Percentiles rank a stretch among this genome's conserved stretches.
These are phyloP conservation scores for Drosophila subsilvestris DNA, from an alignment of 2,888 invertebrate genomes.

Conservation along the genomic window DNA sequence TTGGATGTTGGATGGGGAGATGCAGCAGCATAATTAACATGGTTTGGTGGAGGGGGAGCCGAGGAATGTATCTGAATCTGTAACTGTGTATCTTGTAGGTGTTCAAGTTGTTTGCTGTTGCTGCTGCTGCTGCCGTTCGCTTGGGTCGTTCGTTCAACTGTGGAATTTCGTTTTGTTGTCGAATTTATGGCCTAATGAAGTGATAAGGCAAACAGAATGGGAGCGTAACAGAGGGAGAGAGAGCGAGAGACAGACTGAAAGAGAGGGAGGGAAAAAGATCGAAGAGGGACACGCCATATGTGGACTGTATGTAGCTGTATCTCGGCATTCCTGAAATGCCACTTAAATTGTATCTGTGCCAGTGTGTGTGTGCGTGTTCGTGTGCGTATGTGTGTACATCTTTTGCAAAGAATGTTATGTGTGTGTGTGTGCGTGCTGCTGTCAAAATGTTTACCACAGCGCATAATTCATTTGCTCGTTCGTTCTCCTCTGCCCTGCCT, in stretches of 20 bases:
- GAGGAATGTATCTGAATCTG: slow-evolving; percentile 65
- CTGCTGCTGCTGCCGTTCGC: slow-evolving; percentile 27
- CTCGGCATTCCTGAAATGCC: slow-evolving; percentile 75
- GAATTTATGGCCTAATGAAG: slow-evolving; percentile 72
- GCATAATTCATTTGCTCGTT: slow-evolving; percentile 70
- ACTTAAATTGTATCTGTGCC: slow-evolving; percentile 39
- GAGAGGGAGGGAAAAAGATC: slow-evolving; percentile 13
- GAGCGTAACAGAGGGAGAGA: slow-evolving; percentile 19
- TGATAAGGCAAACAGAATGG: slow-evolving; percentile 57
- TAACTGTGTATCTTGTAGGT: slow-evolving; percentile 68
- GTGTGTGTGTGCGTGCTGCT: slow-evolving; percentile 57
- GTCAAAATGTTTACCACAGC: slow-evolving; percentile 79
- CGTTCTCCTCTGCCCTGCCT: slow-evolving; percentile 20
- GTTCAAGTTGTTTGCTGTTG: slow-evolving; percentile 51
- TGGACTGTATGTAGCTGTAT: slow-evolving; percentile 53
- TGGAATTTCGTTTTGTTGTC: slow-evolving; percentile 65
- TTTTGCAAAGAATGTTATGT: slow-evolving; percentile 10
- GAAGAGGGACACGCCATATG: slow-evolving; percentile 35
- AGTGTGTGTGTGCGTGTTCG: slow-evolving; percentile 13
- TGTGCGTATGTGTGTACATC: no score
- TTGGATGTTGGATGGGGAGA: slow-evolving; percentile 29
- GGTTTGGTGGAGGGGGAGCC: slow-evolving; percentile 29
- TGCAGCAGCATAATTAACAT: slow-evolving; percentile 73
- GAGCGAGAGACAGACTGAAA: neutral
- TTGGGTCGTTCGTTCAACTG: slow-evolving; percentile 35